These are phyloP conservation scores for Rhynchotus rufescens DNA, from an alignment of 2,797 vertebrate genomes.

Conservation along the genomic window DNA sequence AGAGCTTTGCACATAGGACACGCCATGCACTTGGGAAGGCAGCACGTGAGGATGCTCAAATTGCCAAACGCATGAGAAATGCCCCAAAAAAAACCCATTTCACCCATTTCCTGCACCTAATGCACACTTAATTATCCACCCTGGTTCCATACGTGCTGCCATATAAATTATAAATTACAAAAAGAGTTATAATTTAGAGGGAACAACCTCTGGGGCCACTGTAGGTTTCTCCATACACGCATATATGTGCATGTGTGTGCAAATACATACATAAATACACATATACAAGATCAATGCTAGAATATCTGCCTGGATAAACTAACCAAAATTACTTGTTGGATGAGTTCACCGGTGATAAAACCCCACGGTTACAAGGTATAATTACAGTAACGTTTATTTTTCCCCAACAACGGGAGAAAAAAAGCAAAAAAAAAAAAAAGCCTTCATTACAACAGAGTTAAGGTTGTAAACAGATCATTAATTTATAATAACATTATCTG, in stretches of 20 bases:
- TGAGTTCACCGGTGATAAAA: slow-evolving; percentile 71
- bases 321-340: slow-evolving; percentile 74
- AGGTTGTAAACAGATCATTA: slow-evolving; percentile 76
- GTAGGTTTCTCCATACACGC: background rate
- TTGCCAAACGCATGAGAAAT: no score
- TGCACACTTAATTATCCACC: slow-evolving; percentile 11
- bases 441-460: slow-evolving; percentile 73
- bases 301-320: slow-evolving; percentile 75
- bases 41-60: no score
- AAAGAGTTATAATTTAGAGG: slow-evolving; percentile 50
- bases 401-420: slow-evolving; percentile 8
- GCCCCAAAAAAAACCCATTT: no score
- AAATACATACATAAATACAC: background rate
- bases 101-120: background rate
- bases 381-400: slow-evolving; percentile 74
- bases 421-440: slow-evolving; percentile 21
- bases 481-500: slow-evolving; percentile 76
- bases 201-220: slow-evolving; percentile 16
- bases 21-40: no score
- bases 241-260: background rate
- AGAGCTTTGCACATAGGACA: no score
- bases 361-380: slow-evolving; percentile 69
- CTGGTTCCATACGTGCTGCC: background rate
- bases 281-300: slow-evolving; percentile 57
- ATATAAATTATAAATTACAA: background rate